phyloP scores from a whole-genome alignment of 2,888 invertebrate genomes.

The Gandaritis pyraliata region DNA sequence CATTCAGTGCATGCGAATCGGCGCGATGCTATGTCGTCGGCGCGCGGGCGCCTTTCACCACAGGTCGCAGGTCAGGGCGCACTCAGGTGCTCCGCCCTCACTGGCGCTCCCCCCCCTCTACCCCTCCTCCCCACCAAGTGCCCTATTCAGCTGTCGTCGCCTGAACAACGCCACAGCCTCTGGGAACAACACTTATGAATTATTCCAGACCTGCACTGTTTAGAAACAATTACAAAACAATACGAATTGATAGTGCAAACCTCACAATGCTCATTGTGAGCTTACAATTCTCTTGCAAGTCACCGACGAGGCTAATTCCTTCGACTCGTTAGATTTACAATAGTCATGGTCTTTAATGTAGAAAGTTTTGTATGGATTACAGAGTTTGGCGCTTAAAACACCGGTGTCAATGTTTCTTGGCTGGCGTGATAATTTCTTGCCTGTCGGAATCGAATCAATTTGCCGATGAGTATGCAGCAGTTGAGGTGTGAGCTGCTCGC shows the following conservation, averaged over 20 bases:
- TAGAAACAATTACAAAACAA: conserved; percentile 81
- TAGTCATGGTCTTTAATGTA: conserved; percentile 49
- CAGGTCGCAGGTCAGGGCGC: conserved; percentile 84
- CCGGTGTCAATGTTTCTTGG: conserved; percentile 54
- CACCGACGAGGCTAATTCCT: conserved; percentile 42
- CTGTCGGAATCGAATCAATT: conserved; percentile 73
- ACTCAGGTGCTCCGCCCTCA: conserved; percentile 82
- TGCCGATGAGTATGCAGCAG: conserved; percentile 57
- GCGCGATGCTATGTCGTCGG: conserved; percentile 72
- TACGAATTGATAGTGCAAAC: conserved; percentile 75
- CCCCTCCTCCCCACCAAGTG: conserved; percentile 62
- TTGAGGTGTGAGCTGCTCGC: conserved; percentile 69
- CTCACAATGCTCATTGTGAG: conserved; percentile 72
- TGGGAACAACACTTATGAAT: conserved; percentile 78
- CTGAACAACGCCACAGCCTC: conserved; percentile 71
- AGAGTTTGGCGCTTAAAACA: conserved; percentile 40
- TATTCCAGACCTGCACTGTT: conserved; percentile 74
- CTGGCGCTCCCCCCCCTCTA: conserved; percentile 45
- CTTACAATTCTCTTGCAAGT: conserved; percentile 55
- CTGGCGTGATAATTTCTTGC: conserved; percentile 72
- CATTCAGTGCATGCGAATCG: conserved; percentile 62
- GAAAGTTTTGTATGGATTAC: conserved; percentile 50
- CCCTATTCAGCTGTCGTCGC: conserved; percentile 81
- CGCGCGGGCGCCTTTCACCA: conserved; percentile 81
- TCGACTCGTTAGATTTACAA: conserved; percentile 42